Base-by-base conservation (phyloP, 2,888 invertebrate species). In the Drosophila mulleri region DNA sequence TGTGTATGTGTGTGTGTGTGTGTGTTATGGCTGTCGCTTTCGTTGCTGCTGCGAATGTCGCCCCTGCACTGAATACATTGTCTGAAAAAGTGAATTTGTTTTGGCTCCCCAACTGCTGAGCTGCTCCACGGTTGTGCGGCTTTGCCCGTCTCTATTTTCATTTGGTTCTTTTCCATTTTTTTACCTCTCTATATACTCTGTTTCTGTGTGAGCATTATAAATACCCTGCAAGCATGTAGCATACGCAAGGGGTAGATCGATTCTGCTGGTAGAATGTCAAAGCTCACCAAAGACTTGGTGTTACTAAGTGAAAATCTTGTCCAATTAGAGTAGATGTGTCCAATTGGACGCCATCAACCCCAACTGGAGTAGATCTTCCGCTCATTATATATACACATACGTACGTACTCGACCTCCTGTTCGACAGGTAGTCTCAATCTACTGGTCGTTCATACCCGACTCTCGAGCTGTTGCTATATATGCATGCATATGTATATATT, bases 51-150 rank as follows among this genome's bases (percentile, higher is more conserved):
- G 90, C 88, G 91, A 89, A 83, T 82, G 91, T 84, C 91, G 90
- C 88, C 91, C 89, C 91, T 90, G 90, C 83, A 91, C 91, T 91
- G 91, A 91, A 88, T 86, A 89, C 90, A 91, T 91, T 88, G 83
- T 91, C 65, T 72, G 74, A 83, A 85, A 89, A 88, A 78, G 78
- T 87, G 86, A 88, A 78, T 81, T 88, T 81, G 80, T 78, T 86
- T 76, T 80, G 81, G 50, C 50, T 79, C 71, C 60, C 32, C 69
- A 82, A 70, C 77, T 82, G 32, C 71, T 59, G 78, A 52, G 54
- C 42, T 48, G 58, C 52, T 65, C 56, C 62, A 42, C 45, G 42
- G 53, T 50, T 56, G 20, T 58, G 42, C 62, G 62, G 23, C 56
- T 32, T 32, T 60, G 63, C 41, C 58, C 63, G 26, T 37, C 50